Evolutionary conservation across 2,888 invertebrate species (phyloP).

Genomic region (Junonia oenone): DNA sequence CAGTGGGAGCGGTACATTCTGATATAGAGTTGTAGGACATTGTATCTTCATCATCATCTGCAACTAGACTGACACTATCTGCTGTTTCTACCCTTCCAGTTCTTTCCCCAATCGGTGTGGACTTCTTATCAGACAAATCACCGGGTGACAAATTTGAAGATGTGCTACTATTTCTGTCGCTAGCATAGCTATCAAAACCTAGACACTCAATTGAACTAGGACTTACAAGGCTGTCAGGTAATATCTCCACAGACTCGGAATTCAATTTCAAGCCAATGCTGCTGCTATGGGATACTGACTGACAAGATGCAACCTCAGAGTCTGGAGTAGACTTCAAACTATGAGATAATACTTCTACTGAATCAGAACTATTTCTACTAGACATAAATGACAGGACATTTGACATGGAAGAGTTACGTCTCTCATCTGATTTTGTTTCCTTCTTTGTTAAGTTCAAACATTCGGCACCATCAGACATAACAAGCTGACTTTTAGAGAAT

Average conservation of each 20-base stretch:
- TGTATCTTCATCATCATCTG: constrained; percentile 86
- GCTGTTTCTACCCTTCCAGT: constrained; percentile 82
- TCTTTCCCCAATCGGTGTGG: constrained; percentile 65
- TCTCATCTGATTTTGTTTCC: constrained; percentile 46
- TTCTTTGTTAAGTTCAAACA: constrained; percentile 44
- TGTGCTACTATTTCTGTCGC: constrained; percentile 59
- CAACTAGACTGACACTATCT: constrained; percentile 80
- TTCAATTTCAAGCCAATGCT: constrained; percentile 77
- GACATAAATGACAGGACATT: constrained; percentile 82
- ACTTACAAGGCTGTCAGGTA: constrained; percentile 84
- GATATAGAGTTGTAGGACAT: constrained; percentile 87
- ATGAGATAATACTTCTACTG: constrained; percentile 87
- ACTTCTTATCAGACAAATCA: constrained; percentile 66
- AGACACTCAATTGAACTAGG: constrained; percentile 87
- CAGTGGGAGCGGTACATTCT: constrained; percentile 85
- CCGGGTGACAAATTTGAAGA: constrained; percentile 61
- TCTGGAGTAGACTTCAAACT: constrained; percentile 86
- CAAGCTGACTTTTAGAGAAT: constrained; percentile 81
- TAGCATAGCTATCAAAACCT: constrained; percentile 69
- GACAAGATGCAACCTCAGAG: constrained; percentile 82
- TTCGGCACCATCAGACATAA: constrained; percentile 74
- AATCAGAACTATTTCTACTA: constrained; percentile 86
- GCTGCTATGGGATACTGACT: constrained; percentile 75
- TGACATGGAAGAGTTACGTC: constrained; percentile 59
- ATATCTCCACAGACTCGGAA: constrained; percentile 89